Conservation (phyloP, 2,888 invertebrate genomes). For the Abrostola triplasia region DNA sequence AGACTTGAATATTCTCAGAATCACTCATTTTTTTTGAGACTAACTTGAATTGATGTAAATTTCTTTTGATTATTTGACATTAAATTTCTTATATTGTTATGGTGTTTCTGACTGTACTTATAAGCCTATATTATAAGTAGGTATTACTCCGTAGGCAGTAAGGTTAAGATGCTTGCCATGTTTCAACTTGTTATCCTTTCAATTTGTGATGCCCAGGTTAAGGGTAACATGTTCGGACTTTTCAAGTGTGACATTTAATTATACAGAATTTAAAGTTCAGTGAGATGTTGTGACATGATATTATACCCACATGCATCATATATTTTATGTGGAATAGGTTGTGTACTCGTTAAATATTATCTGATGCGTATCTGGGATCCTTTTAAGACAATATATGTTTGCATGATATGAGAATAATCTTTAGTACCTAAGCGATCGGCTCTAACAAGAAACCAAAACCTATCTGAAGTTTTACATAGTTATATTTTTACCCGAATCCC, state of each 20-base stretch:
- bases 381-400: too few relatives aligned
- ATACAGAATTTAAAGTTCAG: constrained; percentile 25
- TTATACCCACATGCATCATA: constrained; percentile 14
- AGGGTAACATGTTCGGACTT: constrained; percentile 21
- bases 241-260: constrained; percentile 35
- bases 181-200: constrained; percentile 31
- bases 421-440: too few relatives aligned
- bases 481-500: too few relatives aligned
- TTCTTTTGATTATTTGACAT: too few relatives aligned
- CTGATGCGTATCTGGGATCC: too few relatives aligned
- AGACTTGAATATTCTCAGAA: not conserved
- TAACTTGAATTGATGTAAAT: too few relatives aligned
- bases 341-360: too few relatives aligned
- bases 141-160: constrained; percentile 21
- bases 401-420: too few relatives aligned
- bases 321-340: constrained; percentile 6
- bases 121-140: constrained; percentile 21
- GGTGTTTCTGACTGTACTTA: not conserved
- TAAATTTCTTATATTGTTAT: too few relatives aligned
- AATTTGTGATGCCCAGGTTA: constrained; percentile 20
- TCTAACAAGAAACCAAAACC: too few relatives aligned
- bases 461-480: too few relatives aligned
- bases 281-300: constrained; percentile 17
- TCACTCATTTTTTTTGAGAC: too few relatives aligned
- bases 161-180: constrained; percentile 27